phyloP scores from a whole-genome alignment of 2,113 vertebrate genomes.

The Patagioenas fasciata region DNA sequence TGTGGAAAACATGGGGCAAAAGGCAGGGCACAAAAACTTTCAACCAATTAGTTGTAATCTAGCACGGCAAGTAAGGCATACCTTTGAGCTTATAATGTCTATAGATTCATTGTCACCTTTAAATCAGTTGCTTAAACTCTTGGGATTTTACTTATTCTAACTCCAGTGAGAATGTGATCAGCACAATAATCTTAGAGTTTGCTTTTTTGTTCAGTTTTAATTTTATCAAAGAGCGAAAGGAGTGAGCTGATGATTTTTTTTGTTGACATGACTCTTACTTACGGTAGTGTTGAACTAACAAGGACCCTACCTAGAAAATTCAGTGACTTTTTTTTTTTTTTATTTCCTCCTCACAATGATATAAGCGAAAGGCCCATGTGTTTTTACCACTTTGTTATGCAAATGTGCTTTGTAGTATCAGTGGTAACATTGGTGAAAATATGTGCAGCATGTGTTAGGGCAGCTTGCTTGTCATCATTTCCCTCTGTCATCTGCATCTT shows the following conservation, averaged over 20 bases:
- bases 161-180: neutral
- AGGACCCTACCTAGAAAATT: neutral
- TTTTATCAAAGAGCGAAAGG: neutral
- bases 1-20: neutral
- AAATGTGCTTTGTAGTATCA: neutral
- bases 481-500: neutral
- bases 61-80: neutral
- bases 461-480: neutral
- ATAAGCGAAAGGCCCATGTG: neutral
- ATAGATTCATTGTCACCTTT: neutral
- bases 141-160: neutral
- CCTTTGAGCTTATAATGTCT: neutral
- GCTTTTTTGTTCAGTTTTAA: neutral
- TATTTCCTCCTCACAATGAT: neutral
- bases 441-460: neutral
- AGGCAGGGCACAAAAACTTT: neutral
- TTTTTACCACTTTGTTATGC: conserved; percentile 1
- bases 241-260: neutral
- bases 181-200: neutral
- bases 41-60: neutral
- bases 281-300: neutral
- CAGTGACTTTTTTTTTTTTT: neutral
- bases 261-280: neutral
- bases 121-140: neutral
- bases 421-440: neutral